Base-by-base conservation (phyloP, 2,797 vertebrate species). In the Cyprinodon diabolis region DNA sequence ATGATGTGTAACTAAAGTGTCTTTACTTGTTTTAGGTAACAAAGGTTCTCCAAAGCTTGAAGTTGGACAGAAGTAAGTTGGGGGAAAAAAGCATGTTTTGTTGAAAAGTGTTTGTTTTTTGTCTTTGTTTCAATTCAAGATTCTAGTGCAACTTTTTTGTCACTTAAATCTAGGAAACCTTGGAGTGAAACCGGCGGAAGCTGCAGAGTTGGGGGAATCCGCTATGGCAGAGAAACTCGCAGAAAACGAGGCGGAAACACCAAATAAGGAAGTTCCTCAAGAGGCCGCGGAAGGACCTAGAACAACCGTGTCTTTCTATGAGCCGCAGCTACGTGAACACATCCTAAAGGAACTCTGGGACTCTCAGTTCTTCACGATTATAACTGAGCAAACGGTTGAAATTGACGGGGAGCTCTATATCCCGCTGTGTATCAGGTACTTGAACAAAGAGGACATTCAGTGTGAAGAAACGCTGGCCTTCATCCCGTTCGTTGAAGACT, bases 401-500 rank as follows among this genome's bases (percentile, higher is more conserved):
- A 92, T 95, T 2, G 91, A 93, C 6, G 71, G 90, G 0, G 89
- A 89, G 72, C 82, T 71, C 14, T 95, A 95, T 43, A 85, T 96
- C 19, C 95, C 95, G 0, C 67, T 96, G 78, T 93, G 94, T 72
- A 92, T 95, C 87, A 87, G 94, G 82, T 96, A 95, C 84, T 74
- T 96, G 35, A 94, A 94, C 87, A 93, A 93, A 71, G 91, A 93
- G 68, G 91, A 94, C 72, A 83, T 90, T 70, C 94, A 94, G 67
- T 93, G 94, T 76, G 95, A 96, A 82, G 95, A 95, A 69, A 92
- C 93, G 0, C 68, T 96, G 77, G 94, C 94, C 21, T 93, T 95
- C 56, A 86, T 96, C 68, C 94, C 94, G 0, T 90, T 93, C n/a
- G 45, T n/a, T 13, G 80, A 89, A 69, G 91, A 95, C 81, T 47